Conservation (phyloP, 2,888 invertebrate species). For the Sthenelais limicola region DNA sequence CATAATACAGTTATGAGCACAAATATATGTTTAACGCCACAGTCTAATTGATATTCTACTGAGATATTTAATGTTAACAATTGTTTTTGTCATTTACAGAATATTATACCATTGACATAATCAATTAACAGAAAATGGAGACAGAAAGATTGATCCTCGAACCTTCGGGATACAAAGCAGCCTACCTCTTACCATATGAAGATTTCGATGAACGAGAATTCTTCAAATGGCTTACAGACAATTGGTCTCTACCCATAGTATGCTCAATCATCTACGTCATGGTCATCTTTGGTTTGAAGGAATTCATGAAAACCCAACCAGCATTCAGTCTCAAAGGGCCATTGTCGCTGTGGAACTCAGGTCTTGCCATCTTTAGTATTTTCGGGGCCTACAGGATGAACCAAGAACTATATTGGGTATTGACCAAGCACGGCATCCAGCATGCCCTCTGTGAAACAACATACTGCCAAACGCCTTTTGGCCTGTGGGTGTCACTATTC, state of each 20-base stretch:
- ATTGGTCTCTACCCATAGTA: not conserved
- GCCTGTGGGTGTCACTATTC: constrained; percentile 66
- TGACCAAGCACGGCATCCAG: constrained; percentile 37
- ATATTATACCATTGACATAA: too few species aligned
- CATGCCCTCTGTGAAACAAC: constrained; percentile 51
- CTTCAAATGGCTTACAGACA: not conserved
- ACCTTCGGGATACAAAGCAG: constrained; percentile 8
- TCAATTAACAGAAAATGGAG: too few species aligned
- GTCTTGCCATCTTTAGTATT: constrained; percentile 44
- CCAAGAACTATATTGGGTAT: constrained; percentile 41
- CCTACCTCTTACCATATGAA: constrained; percentile 10
- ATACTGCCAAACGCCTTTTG: constrained; percentile 54
- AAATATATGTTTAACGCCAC: too few species aligned
- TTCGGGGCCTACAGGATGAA: constrained; percentile 41
- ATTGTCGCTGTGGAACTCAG: constrained; percentile 43
- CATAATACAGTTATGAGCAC: too few species aligned
- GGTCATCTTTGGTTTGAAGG: not conserved
- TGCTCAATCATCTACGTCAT: constrained; percentile 18
- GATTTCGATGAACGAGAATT: constrained; percentile 2
- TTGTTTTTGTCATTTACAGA: too few species aligned
- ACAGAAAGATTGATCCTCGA: too few species aligned
- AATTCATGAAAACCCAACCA: constrained; percentile 38
- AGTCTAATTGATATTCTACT: too few species aligned
- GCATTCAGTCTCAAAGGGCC: constrained; percentile 35
- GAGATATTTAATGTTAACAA: too few species aligned